These are phyloP conservation scores for Chionodraco myersi DNA, from an alignment of 2,113 vertebrate species.

Conservation along the genomic window DNA sequence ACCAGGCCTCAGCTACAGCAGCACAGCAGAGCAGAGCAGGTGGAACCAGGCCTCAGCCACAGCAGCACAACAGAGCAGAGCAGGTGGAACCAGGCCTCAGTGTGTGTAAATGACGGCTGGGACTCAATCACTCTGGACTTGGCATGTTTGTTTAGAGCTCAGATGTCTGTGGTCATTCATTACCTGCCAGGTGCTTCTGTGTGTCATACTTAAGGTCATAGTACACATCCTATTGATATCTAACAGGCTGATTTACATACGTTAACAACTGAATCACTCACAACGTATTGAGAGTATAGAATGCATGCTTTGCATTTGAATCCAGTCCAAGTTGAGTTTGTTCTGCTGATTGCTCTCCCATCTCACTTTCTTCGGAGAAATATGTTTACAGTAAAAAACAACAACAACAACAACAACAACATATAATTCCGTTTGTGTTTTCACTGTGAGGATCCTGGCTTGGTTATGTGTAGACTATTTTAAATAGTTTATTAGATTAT, in stretches of 20 bases:
- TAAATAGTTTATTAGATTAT: neutral
- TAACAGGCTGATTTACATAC: fast-evolving
- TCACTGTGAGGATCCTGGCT: neutral
- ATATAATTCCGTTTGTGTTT: neutral
- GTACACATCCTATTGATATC: fast-evolving
- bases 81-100: no score
- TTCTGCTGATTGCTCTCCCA: neutral
- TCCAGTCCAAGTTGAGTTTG: neutral
- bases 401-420: no score
- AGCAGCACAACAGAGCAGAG: no score
- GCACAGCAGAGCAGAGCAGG: no score
- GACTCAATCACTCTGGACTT: constrained; percentile 33
- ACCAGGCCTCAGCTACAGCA: no score
- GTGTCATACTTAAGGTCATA: neutral
- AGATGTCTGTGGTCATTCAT: constrained; percentile 21
- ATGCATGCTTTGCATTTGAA: neutral
- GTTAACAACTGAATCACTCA: neutral
- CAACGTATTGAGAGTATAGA: neutral
- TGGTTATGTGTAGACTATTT: neutral
- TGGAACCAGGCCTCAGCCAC: no score
- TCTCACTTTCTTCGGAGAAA: neutral
- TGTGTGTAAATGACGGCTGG: constrained; percentile 52
- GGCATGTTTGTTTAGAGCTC: constrained; percentile 58
- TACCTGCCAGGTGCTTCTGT: constrained; percentile 24
- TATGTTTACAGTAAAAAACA: no score